Conservation (phyloP, 2,797 vertebrate genomes). For the Coreius guichenoti region DNA sequence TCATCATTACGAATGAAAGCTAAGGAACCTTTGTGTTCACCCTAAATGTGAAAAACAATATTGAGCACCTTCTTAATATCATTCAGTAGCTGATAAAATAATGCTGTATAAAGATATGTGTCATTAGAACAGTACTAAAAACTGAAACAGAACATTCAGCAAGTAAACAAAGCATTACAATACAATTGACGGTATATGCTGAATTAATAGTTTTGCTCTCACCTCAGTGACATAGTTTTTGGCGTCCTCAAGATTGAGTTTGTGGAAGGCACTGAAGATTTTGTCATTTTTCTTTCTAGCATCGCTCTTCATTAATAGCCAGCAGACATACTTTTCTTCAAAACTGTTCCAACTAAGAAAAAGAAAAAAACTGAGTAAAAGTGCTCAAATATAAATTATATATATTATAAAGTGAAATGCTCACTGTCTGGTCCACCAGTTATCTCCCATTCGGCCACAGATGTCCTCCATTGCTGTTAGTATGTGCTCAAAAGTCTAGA, state of each 20-base stretch:
- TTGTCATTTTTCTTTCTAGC: slow-evolving; percentile 87
- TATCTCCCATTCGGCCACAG: slow-evolving; percentile 95
- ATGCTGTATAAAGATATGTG: not conserved
- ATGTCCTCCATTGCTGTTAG: slow-evolving; percentile 96
- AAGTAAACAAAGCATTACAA: not conserved
- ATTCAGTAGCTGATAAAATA: not conserved
- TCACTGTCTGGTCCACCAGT: slow-evolving; percentile 94
- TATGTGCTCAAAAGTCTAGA: slow-evolving; percentile 91
- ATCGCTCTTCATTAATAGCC: slow-evolving; percentile 88
- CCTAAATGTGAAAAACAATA: slow-evolving; percentile 72
- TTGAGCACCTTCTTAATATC: not conserved
- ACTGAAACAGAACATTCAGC: not conserved
- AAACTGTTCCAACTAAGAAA: slow-evolving; percentile 88
- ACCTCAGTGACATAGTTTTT: slow-evolving; percentile 92
- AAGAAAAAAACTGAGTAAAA: not conserved
- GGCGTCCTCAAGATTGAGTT: slow-evolving; percentile 95
- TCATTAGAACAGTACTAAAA: not conserved
- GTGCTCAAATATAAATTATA: not conserved
- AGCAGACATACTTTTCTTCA: slow-evolving; percentile 87
- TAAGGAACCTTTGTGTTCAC: slow-evolving; percentile 89
- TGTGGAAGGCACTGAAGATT: slow-evolving; percentile 91
- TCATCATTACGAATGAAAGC: slow-evolving; percentile 85
- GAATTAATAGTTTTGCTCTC: slow-evolving; percentile 39
- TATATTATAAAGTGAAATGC: not conserved
- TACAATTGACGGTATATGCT: too few species aligned